Conservation (phyloP, 1,140 invertebrate genomes). For the silkworm (Bombyx mori) region ASM3026992v2 NC_085117.1:14264501-14265000, state of each 20-base stretch:
- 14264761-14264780: background rate
- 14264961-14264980: conserved; percentile 4
- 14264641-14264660: no score
- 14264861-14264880: conserved; percentile 68
- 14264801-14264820: conserved; percentile 45
- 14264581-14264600: no score
- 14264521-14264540: no score
- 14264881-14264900: conserved; percentile 61
- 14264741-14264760: no score
- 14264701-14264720: background rate
- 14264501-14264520: no score
- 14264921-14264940: conserved; percentile 21
- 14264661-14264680: no score
- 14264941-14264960: conserved; percentile 24
- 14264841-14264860: conserved; percentile 62
- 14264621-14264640: no score
- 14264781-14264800: background rate
- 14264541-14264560: no score
- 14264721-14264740: no score
- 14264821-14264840: conserved; percentile 55
- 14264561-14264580: no score
- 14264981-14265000: conserved; percentile 5
- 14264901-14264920: conserved; percentile 30
- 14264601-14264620: no score
- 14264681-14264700: no score